phyloP scores from a whole-genome alignment of 2,888 invertebrate species.

The Protophormia terraenovae region DNA sequence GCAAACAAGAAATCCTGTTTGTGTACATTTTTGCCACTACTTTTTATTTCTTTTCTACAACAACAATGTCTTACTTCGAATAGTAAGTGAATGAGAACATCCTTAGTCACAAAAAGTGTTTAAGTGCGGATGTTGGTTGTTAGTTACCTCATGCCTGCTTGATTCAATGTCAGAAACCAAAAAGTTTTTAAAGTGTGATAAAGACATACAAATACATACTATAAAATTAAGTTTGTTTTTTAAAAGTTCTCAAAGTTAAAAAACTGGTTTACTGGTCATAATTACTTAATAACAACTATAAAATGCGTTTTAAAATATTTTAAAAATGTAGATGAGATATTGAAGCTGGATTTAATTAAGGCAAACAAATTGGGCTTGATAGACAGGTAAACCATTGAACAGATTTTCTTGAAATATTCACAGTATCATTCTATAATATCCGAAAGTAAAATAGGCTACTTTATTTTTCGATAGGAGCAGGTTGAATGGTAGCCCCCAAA shows the following conservation, averaged over 20 bases:
- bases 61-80: not conserved
- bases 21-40: not conserved
- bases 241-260: not conserved
- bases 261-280: not conserved
- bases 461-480: too few species aligned
- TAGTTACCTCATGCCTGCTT: not conserved
- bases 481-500: too few species aligned
- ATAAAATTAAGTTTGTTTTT: not conserved
- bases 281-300: too few species aligned
- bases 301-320: too few species aligned
- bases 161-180: conserved; percentile 22
- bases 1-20: conserved; percentile 14
- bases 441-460: too few species aligned
- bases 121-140: not conserved
- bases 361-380: too few species aligned
- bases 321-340: too few species aligned
- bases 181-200: conserved; percentile 16
- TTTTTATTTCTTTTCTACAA: not conserved
- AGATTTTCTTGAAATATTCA: too few species aligned
- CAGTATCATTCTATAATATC: too few species aligned
- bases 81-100: not conserved
- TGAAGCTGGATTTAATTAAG: too few species aligned
- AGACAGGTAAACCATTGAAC: too few species aligned
- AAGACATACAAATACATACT: not conserved
- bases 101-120: not conserved